A percentile compares a stretch with the other conserved stretches of the same genome.
Conservation (phyloP, 2,888 invertebrate genomes). For the Fragum sueziense region DNA sequence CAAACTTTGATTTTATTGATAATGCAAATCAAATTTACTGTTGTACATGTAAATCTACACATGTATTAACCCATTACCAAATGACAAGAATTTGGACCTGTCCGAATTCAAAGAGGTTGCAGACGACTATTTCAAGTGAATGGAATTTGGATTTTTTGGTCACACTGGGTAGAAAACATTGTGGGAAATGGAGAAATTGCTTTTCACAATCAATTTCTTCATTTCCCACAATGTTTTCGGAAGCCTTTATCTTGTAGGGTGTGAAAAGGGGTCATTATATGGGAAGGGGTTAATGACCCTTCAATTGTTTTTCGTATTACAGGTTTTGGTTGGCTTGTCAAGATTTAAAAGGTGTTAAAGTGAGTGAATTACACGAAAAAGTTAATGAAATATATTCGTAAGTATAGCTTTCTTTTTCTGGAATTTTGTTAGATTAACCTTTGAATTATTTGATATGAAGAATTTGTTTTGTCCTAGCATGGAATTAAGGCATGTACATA, state of each 20-base stretch:
- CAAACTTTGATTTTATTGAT: no score
- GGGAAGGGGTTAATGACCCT: background rate
- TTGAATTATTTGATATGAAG: no score
- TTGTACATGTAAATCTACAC: no score
- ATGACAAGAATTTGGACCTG: no score
- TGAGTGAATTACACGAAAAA: constrained; percentile 86
- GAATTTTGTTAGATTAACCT: background rate
- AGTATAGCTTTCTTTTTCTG: constrained; percentile 46
- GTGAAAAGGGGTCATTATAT: background rate
- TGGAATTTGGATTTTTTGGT: no score
- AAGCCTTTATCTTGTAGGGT: background rate
- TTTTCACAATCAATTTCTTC: background rate
- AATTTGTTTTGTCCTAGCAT: no score
- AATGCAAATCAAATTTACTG: no score
- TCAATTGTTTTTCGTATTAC: constrained; percentile 55
- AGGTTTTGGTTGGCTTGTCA: constrained; percentile 95
- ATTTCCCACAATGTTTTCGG: background rate
- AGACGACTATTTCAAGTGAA: no score
- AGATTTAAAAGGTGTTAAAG: constrained; percentile 93
- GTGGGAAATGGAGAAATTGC: no score
- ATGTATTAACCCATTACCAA: background rate
- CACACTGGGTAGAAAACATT: no score
- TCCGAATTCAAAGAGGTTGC: no score
- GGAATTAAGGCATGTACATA: no score
- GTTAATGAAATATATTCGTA: constrained; percentile 82